These are phyloP conservation scores for Drosophila equinoxialis DNA, from an alignment of 1,140 invertebrate genomes.

Conservation along the genomic window DNA sequence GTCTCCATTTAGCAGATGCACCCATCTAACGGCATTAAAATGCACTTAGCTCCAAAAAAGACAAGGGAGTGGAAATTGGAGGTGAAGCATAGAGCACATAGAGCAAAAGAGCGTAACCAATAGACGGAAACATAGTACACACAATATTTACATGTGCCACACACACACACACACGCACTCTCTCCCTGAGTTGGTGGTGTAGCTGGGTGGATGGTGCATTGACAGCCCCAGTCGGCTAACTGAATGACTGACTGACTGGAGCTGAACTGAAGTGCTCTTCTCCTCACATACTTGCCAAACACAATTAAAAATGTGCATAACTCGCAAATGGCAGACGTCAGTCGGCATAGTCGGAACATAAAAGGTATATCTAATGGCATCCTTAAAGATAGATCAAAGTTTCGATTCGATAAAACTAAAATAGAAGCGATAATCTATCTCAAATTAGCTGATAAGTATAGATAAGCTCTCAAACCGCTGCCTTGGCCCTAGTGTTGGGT, in stretches of 20 bases:
- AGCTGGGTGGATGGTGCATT: constrained; percentile 24
- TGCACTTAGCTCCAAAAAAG: constrained; percentile 43
- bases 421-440: too few species aligned
- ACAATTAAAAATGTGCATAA: constrained; percentile 80
- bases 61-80: constrained; percentile 30
- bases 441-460: too few species aligned
- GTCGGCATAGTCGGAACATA: not conserved
- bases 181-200: not conserved
- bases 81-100: constrained; percentile 8
- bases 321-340: constrained; percentile 43
- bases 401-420: too few species aligned
- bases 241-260: constrained; percentile 24
- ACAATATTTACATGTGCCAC: constrained; percentile 54
- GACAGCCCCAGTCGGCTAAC: constrained; percentile 35
- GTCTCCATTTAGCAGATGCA: constrained; percentile 27
- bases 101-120: constrained; percentile 20
- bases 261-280: constrained; percentile 41
- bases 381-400: too few species aligned
- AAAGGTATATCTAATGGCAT: too few species aligned
- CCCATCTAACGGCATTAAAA: constrained; percentile 70
- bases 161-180: not conserved
- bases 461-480: too few species aligned
- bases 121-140: constrained; percentile 29
- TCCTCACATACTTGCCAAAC: constrained; percentile 67
- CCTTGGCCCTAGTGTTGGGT: too few species aligned